A percentile compares a stretch with the other conserved stretches of the same genome.
Evolutionary conservation across 2,113 vertebrate genomes (phyloP).

Genomic region (Psophia crepitans): DNA sequence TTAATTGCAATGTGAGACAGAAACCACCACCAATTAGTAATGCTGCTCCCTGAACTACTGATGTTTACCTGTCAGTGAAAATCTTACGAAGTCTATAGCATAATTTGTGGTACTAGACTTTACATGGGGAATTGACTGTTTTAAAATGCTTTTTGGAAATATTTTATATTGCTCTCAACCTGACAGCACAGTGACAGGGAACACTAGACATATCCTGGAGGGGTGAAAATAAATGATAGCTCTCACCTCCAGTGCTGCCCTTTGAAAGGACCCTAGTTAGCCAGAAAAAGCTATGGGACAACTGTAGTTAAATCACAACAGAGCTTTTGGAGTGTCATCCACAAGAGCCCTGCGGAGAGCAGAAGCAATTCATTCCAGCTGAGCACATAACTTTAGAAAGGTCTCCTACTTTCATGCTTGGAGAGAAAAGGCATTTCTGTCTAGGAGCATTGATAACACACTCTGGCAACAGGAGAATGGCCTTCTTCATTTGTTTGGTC

Average conservation of each 20-base stretch:
- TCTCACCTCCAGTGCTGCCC: neutral
- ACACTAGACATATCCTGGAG: neutral
- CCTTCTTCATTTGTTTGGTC: neutral
- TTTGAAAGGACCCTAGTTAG: constrained; percentile 27
- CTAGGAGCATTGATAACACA: neutral
- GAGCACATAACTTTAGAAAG: neutral
- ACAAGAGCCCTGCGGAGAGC: neutral
- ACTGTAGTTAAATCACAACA: neutral
- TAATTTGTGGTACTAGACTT: neutral
- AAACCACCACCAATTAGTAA: neutral
- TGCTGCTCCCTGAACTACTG: neutral
- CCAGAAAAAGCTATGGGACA: neutral
- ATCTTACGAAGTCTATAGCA: neutral
- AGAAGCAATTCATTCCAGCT: constrained; percentile 13
- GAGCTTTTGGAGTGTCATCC: constrained; percentile 16
- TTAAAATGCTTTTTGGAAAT: constrained; percentile 11
- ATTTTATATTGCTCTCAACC: neutral
- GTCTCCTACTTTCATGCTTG: neutral
- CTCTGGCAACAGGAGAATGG: neutral
- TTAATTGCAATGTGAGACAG: neutral
- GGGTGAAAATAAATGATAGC: neutral
- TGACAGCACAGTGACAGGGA: neutral
- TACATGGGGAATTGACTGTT: neutral
- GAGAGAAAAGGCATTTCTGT: neutral
- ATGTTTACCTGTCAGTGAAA: neutral